These are phyloP conservation scores for Cryptoblepharus egeriae DNA, from an alignment of 2,797 vertebrate genomes.

Conservation along the genomic window DNA sequence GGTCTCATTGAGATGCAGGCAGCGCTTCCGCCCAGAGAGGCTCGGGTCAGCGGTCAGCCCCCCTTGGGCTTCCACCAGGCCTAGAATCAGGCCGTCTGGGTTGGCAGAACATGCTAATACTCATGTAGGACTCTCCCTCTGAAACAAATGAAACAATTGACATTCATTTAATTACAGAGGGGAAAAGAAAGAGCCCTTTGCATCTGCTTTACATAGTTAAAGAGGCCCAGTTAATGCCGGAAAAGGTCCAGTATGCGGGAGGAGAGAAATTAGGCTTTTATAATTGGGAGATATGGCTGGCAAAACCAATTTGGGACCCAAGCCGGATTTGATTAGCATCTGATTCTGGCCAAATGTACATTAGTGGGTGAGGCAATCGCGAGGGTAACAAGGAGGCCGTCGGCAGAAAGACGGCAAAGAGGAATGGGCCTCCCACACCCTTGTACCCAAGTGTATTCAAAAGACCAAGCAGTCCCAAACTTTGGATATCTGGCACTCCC, in stretches of 20 bases:
- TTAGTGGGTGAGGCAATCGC: conserved; percentile 50
- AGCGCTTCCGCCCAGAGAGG: conserved; percentile 64
- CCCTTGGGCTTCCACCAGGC: conserved; percentile 70
- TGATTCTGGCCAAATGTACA: conserved; percentile 63
- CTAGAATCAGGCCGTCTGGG: conserved; percentile 74
- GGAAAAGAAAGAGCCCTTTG: conserved; percentile 79
- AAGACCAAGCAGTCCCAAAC: not conserved
- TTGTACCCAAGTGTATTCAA: not conserved
- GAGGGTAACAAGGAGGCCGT: conserved; percentile 53
- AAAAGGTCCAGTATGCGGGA: conserved; percentile 59
- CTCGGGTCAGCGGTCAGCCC: conserved; percentile 82
- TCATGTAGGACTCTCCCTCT: conserved; percentile 75
- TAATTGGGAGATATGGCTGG: conserved; percentile 62
- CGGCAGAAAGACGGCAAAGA: conserved; percentile 28
- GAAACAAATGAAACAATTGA: conserved; percentile 74
- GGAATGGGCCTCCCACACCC: not conserved
- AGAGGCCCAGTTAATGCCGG: conserved; percentile 54
- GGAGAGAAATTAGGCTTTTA: conserved; percentile 67
- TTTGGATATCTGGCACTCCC: not conserved
- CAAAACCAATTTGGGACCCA: conserved; percentile 58
- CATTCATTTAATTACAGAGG: conserved; percentile 88
- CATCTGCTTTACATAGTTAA: conserved; percentile 73
- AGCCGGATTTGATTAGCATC: conserved; percentile 60
- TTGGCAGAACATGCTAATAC: conserved; percentile 86
- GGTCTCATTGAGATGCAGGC: conserved; percentile 81